Conservation (phyloP, 2,888 invertebrate species). For the Hirtodrosophila histrioides region DNA sequence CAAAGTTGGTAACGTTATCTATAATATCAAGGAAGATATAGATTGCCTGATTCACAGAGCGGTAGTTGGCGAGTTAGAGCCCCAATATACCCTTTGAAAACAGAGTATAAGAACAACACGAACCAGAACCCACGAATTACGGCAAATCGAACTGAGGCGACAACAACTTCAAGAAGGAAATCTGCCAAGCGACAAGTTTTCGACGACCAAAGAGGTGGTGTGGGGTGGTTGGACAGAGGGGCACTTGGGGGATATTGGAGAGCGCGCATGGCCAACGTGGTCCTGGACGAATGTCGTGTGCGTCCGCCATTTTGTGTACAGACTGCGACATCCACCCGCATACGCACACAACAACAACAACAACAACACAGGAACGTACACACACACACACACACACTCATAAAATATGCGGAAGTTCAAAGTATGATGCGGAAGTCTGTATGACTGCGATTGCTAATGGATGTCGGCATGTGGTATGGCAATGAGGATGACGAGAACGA, state of each 20-base stretch:
- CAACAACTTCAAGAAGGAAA: conserved; percentile 42
- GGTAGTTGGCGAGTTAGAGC: no score
- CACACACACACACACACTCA: conserved; percentile 34
- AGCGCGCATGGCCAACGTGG: conserved; percentile 69
- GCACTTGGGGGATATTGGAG: conserved; percentile 31
- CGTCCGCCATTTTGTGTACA: conserved; percentile 76
- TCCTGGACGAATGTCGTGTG: conserved; percentile 45
- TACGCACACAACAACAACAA: conserved; percentile 41
- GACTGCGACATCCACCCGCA: conserved; percentile 53
- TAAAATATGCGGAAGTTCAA: conserved; percentile 79
- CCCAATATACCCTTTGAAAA: no score
- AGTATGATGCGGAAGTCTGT: conserved; percentile 81
- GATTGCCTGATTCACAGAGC: no score
- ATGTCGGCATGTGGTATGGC: conserved; percentile 60
- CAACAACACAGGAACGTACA: conserved; percentile 8
- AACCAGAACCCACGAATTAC: conserved; percentile 41
- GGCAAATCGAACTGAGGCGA: conserved; percentile 46
- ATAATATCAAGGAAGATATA: no score
- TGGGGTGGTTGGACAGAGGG: conserved; percentile 7
- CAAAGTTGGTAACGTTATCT: no score
- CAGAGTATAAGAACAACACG: conserved; percentile 37
- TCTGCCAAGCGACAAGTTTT: conserved; percentile 39
- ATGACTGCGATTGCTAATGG: conserved; percentile 81
- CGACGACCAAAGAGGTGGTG: conserved; percentile 1
- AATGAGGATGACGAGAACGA: conserved; percentile 22